Conservation (phyloP, 2,797 vertebrate species). For the Enteromius unitaeniatus region DNA sequence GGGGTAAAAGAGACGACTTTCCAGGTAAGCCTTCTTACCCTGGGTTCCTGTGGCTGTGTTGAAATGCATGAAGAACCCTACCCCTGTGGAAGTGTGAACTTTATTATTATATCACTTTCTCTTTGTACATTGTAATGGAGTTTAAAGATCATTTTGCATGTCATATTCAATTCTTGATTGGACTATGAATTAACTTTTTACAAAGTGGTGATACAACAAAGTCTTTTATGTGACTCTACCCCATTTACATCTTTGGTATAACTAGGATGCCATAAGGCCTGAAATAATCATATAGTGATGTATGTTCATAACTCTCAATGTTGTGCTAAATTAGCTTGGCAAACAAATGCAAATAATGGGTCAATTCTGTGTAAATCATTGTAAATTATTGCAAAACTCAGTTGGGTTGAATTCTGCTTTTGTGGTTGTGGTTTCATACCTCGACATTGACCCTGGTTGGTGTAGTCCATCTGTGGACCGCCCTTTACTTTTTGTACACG, state of each 20-base stretch:
- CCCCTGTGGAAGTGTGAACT: slow-evolving; percentile 68
- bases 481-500: slow-evolving; percentile 62
- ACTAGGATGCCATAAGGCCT: background rate
- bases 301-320: background rate
- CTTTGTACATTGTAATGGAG: background rate
- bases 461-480: slow-evolving; percentile 83
- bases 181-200: background rate
- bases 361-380: no score
- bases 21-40: slow-evolving; percentile 73
- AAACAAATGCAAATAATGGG: background rate
- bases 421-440: slow-evolving; percentile 70
- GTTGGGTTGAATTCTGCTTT: background rate
- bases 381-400: background rate
- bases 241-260: background rate
- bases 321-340: background rate
- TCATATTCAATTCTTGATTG: background rate
- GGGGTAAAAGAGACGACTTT: slow-evolving; percentile 84
- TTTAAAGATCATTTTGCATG: background rate
- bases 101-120: no score
- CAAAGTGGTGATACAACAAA: background rate
- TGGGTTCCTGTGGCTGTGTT: slow-evolving; percentile 65
- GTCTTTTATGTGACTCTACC: background rate
- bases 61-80: slow-evolving; percentile 90
- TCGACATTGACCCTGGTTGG: slow-evolving; percentile 81
- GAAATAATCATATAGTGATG: background rate